phyloP scores from a whole-genome alignment of 2,888 invertebrate genomes.

The Erebia epiphron region DNA sequence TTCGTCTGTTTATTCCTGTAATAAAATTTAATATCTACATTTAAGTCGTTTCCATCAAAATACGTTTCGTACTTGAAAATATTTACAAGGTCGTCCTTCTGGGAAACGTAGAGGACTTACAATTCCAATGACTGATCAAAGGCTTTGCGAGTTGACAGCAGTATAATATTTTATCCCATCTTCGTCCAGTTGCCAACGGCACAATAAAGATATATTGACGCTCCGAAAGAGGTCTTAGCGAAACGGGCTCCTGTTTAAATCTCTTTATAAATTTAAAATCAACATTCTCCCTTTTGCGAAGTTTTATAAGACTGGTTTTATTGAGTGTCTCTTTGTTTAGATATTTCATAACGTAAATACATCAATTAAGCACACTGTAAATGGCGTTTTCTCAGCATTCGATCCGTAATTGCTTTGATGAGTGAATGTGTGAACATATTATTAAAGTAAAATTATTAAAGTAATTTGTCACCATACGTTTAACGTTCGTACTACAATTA shows the following conservation, averaged over 20 bases:
- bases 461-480: no score
- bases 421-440: no score
- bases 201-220: slow-evolving; percentile 43
- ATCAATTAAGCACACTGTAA: background rate
- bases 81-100: no score
- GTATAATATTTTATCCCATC: background rate
- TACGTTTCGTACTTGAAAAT: no score
- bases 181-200: background rate
- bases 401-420: no score
- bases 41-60: no score
- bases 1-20: background rate
- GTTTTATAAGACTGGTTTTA: slow-evolving; percentile 14
- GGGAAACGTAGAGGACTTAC: background rate
- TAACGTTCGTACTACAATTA: no score
- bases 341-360: no score
- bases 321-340: background rate
- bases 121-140: slow-evolving; percentile 6
- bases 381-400: background rate
- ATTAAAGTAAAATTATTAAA: no score
- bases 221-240: slow-evolving; percentile 39
- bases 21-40: background rate
- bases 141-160: background rate
- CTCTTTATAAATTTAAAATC: slow-evolving; percentile 40
- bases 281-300: slow-evolving; percentile 26
- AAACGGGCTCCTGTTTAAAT: slow-evolving; percentile 38